Evolutionary conservation across 2,113 vertebrate genomes (phyloP), one percentile per base, ranked within the genome.

Genomic region (Zapornia atra): DNA sequence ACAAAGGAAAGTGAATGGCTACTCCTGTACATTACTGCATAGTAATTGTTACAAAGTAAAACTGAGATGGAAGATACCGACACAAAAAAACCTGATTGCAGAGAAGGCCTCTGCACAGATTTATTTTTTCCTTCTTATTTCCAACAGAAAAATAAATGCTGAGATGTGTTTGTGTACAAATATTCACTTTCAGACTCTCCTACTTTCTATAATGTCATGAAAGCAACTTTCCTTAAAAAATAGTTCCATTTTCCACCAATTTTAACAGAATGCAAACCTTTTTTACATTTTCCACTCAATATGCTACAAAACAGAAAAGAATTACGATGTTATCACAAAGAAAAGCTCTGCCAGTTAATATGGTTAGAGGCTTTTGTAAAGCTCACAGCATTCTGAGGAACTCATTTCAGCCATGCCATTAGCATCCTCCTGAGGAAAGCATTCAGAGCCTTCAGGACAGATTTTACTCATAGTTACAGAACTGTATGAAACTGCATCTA

Each of bases 361-460:
- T 40, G 31, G 42, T 75, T 92, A 78, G 77, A 94, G 56, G 38
- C 64, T 88, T 94, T 90, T 73, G 29, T 78, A 92, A 94, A 92
- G 42, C 90, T 88, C 9, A 34, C 22, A 64, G 24, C 15, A 71
- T 78, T 38, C 65, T 20, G 29, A 90, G 61, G 54, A 93, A 14
- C 60, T 96, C 16, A 48, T 92, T 93, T 96, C 56, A 90, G 36
- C 34, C 1, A 1, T 78, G 57, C 46, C 60, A 50, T 95, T 90
- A 90, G n/a, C 11, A 1, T 88, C n/a, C 25, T 90, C 54, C 48
- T 4, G 24, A 92, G 88, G 59, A 96, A 88, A 83, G 50, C 71
- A 60, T 95, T 78, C 56, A 57, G 19, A 75, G 51, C 65, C 61
- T 87, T 89, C 69, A 85, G 54, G 86, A 61, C 31, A 77, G 72